A percentile compares a stretch with the other conserved stretches of the same genome.
Evolutionary conservation across 2,888 invertebrate genomes (phyloP).

Genomic region (Resseliella maxima): DNA sequence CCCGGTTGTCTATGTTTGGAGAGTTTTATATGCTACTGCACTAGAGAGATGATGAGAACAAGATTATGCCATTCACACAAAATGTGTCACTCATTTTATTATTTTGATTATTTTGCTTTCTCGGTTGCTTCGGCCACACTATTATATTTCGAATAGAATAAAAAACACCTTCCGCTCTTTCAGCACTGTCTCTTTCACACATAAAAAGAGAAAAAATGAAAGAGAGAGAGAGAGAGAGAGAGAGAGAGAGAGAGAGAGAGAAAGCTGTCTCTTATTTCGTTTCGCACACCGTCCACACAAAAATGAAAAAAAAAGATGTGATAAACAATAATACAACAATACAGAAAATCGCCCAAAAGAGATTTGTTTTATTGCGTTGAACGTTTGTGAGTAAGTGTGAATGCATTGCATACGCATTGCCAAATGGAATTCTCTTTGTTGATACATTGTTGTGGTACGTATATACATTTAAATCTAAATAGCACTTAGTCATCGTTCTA

Average conservation of each 20-base stretch:
- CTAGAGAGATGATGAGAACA: neutral
- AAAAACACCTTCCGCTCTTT: conserved; percentile 29
- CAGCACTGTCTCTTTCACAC: no score
- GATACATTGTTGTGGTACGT: neutral
- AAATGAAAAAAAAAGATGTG: conserved; percentile 21
- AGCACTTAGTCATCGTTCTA: conserved; percentile 53
- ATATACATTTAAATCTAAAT: conserved; percentile 32
- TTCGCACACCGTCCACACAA: conserved; percentile 28
- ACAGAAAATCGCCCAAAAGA: conserved; percentile 1
- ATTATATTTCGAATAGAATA: neutral
- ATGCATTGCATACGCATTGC: neutral
- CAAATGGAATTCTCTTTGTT: neutral
- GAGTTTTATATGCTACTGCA: neutral
- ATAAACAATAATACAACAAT: conserved; percentile 51
- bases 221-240: no score
- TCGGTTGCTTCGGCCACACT: neutral
- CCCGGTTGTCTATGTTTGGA: neutral
- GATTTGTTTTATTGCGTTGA: conserved; percentile 44
- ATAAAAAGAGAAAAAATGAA: no score
- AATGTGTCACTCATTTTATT: conserved; percentile 43
- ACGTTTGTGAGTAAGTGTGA: conserved; percentile 5
- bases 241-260: no score
- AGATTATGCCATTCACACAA: conserved; percentile 41
- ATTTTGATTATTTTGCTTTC: conserved; percentile 29
- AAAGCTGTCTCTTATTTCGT: neutral